Evolutionary conservation across 1,140 invertebrate species (phyloP).

Genomic region (Drosophila truncata): DNA sequence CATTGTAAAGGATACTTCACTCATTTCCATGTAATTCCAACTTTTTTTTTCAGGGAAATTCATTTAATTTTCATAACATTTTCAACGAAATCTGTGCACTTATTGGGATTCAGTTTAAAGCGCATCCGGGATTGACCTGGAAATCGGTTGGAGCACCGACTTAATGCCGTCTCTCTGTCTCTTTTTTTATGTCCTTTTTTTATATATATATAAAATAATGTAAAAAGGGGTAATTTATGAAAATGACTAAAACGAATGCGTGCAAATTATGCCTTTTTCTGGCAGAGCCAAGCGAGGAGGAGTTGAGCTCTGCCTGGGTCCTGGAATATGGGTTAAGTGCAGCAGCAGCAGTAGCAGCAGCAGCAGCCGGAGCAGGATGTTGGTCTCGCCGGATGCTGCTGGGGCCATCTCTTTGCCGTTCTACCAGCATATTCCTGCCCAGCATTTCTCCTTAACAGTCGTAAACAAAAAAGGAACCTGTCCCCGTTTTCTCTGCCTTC

Average conservation of each 20-base stretch:
- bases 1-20: not conserved
- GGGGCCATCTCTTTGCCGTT: slow-evolving; percentile 21
- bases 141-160: slow-evolving; percentile 17
- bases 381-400: slow-evolving; percentile 53
- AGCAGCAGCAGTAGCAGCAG: slow-evolving; percentile 14
- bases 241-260: slow-evolving; percentile 81
- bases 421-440: slow-evolving; percentile 22
- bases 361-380: slow-evolving; percentile 48
- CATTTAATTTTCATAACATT: slow-evolving; percentile 16
- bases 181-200: not conserved
- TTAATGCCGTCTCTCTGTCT: slow-evolving; percentile 1
- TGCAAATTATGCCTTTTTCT: slow-evolving; percentile 74
- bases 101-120: slow-evolving; percentile 62
- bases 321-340: slow-evolving; percentile 77
- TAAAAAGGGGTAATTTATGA: slow-evolving; percentile 73
- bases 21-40: not conserved
- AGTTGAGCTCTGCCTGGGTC: slow-evolving; percentile 2
- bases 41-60: not conserved
- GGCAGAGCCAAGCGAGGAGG: slow-evolving; percentile 16
- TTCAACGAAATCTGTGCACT: slow-evolving; percentile 58
- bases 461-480: slow-evolving; percentile 74
- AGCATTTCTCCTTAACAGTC: slow-evolving; percentile 53
- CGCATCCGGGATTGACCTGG: slow-evolving; percentile 48
- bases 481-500: slow-evolving; percentile 31
- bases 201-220: slow-evolving; percentile 8